Percentiles rank a stretch among this genome's conserved stretches.
phyloP scores from a whole-genome alignment of 2,797 vertebrate genomes.

The Mormyrus hasselquistii region DNA sequence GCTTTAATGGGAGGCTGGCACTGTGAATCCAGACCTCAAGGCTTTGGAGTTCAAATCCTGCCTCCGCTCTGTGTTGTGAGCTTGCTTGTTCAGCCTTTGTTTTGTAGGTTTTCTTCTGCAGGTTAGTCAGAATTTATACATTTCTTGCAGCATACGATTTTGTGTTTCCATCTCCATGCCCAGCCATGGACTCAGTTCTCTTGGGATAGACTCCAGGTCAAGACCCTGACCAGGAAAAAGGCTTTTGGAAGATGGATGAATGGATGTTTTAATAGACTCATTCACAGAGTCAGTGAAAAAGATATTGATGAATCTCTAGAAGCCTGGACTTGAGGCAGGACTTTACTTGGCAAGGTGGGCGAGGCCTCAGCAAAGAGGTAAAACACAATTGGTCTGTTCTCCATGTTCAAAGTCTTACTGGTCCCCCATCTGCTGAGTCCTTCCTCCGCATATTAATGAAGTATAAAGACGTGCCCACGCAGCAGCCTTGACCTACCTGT shows the following conservation, averaged over 20 bases:
- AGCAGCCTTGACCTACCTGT: not conserved
- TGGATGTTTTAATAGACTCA: not conserved
- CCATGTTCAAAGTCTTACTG: not conserved
- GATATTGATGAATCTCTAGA: not conserved
- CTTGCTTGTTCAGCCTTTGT: not conserved
- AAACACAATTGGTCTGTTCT: not conserved
- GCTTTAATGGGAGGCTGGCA: not conserved
- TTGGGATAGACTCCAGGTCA: not conserved
- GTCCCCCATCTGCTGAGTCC: not conserved
- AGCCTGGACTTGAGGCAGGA: not conserved
- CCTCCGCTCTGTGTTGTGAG: not conserved
- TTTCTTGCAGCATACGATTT: not conserved
- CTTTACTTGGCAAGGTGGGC: not conserved
- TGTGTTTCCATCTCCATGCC: not conserved
- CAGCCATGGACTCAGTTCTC: not conserved
- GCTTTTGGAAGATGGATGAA: not conserved
- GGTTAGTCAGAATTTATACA: not conserved
- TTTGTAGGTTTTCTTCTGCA: not conserved
- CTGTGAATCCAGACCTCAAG: not conserved
- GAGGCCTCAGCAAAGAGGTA: not conserved
- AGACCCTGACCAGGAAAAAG: not conserved
- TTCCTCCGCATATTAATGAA: not conserved
- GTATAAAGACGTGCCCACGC: not conserved
- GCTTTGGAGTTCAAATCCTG: not conserved
- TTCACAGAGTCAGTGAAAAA: not conserved